Conservation (phyloP, 2,113 vertebrate genomes). For the Pholis gunnellus region DNA sequence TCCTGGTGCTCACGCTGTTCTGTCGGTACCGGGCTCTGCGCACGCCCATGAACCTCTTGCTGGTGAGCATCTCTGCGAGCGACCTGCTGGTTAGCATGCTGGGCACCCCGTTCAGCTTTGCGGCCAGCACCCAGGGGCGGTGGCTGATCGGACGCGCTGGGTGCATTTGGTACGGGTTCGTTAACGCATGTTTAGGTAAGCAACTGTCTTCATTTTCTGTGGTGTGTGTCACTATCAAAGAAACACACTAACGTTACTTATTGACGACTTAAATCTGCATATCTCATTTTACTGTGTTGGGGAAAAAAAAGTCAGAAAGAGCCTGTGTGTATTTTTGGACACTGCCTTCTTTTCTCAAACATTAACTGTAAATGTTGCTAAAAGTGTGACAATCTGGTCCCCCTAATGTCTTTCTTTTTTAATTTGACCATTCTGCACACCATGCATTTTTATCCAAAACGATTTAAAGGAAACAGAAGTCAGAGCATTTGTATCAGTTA, state of each 20-base stretch:
- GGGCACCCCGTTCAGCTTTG: conserved; percentile 86
- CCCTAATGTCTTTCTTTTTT: neutral
- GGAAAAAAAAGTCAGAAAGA: neutral
- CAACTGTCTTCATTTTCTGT: neutral
- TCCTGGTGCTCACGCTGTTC: conserved; percentile 84
- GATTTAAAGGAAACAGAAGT: neutral
- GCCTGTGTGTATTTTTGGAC: neutral
- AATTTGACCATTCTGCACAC: neutral
- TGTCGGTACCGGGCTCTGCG: conserved; percentile 83
- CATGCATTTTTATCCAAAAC: neutral
- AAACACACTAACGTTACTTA: neutral
- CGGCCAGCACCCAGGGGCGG: conserved; percentile 82
- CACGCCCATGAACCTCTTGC: conserved; percentile 87
- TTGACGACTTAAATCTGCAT: neutral
- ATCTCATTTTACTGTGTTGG: neutral
- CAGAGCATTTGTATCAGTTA: neutral
- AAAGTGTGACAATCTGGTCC: neutral
- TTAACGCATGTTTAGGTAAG: conserved; percentile 87
- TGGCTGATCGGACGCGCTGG: conserved; percentile 85
- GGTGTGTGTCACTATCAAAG: neutral
- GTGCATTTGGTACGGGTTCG: conserved; percentile 89
- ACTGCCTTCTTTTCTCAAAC: neutral
- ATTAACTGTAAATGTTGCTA: neutral
- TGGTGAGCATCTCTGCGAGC: conserved; percentile 86
- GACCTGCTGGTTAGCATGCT: conserved; percentile 86